Base-by-base conservation (phyloP, 2,888 invertebrate genomes). In the Rutpela maculata region DNA sequence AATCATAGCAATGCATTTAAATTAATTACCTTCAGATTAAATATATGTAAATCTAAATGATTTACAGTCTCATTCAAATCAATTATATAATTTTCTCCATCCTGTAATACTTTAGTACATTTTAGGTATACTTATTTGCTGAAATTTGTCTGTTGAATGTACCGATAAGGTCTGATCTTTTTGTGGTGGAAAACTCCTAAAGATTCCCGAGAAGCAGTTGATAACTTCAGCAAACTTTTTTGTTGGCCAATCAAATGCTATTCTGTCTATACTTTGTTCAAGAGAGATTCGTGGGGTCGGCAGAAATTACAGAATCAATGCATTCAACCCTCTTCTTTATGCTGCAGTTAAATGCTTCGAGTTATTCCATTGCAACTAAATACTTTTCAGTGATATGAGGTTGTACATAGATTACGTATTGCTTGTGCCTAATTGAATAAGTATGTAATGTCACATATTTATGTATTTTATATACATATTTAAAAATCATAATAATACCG, bases 181-280 rank as follows among this genome's bases (percentile, higher is more conserved):
- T 75, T 79, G 78, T 74, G 78, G 76, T 75, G 77, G 76, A 80
- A 83, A 81, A 82, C 80, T 80, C 76, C 80, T 78, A 76, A 82
- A 84, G 84, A 84, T 84, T 82, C 84, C 80, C 80, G 81, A 84
- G 85, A 84, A 88, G 85, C 86, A 85, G 86, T 88, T 87, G 88
- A 88, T 86, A 89, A 89, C 88, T 89, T 89, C 85, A 85, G 87
- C 88, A 88, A 89, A 89, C 88, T 89, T 89, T 88, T 89, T 89
- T 89, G 89, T 89, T 84, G 84, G 88, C 89, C 89, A 89, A 89
- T 89, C 89, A 89, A 88, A 88, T 88, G 89, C 89, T 85, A 89
- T 89, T 89, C 89, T 88, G 87, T 88, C 87, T 88, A 88, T 87
- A 89, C 88, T 88, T 88, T 88, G 87, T 87, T 85, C 85, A 85